Evolutionary conservation across 2,113 vertebrate genomes (phyloP).

Genomic region (Rhagologus leucostigma): DNA sequence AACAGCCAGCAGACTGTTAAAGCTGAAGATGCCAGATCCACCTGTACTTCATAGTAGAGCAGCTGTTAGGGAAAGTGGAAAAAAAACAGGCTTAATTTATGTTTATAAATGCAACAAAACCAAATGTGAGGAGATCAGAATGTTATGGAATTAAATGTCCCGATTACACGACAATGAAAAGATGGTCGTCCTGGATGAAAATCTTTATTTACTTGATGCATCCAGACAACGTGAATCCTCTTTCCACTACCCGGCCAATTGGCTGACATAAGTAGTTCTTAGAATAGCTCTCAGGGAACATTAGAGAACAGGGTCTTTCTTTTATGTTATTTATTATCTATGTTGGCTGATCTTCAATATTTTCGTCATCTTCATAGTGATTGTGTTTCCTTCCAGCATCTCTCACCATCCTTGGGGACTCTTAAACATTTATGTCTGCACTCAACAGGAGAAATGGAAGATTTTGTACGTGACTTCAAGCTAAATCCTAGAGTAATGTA

Average conservation of each 20-base stretch:
- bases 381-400: conserved; percentile 47
- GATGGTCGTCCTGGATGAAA: not conserved
- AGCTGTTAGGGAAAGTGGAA: not conserved
- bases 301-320: conserved; percentile 24
- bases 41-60: not conserved
- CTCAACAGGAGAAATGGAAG: conserved; percentile 53
- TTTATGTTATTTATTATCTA: conserved; percentile 61
- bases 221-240: not conserved
- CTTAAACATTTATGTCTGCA: conserved; percentile 33
- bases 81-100: not conserved
- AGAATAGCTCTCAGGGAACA: conserved; percentile 47
- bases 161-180: not conserved
- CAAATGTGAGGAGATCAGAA: not conserved
- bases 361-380: conserved; percentile 66
- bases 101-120: not conserved
- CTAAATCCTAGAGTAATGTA: conserved; percentile 14
- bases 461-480: conserved; percentile 35
- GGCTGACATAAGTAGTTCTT: not conserved
- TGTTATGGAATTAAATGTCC: not conserved
- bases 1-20: not conserved
- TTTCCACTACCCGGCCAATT: not conserved
- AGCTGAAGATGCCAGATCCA: not conserved
- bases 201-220: not conserved
- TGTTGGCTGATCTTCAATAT: conserved; percentile 52
- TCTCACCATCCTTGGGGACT: conserved; percentile 35